phyloP scores from a whole-genome alignment of 1,140 invertebrate species.

The Mylabris phalerata region DNA sequence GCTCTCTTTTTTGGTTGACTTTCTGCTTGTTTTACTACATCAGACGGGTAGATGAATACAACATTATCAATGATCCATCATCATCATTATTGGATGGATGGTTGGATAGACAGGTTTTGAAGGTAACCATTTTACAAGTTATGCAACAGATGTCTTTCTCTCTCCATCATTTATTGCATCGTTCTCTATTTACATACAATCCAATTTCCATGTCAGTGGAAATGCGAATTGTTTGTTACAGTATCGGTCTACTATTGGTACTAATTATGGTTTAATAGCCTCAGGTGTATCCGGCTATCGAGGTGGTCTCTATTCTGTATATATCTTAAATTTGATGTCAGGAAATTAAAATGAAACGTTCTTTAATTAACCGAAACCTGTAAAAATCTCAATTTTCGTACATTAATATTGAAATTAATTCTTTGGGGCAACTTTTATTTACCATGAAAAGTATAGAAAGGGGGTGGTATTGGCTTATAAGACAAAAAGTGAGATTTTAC shows the following conservation, averaged over 20 bases:
- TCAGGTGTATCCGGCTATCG: conserved; percentile 20
- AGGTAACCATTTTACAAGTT: conserved; percentile 4
- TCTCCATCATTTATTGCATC: conserved; percentile 2
- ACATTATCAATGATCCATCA: no score
- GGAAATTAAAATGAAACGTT: neutral
- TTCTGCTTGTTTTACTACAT: no score
- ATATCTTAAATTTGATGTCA: neutral
- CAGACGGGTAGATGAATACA: no score
- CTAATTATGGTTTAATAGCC: conserved; percentile 21
- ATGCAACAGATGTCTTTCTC: conserved; percentile 22
- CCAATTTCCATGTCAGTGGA: conserved; percentile 27
- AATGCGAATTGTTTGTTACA: conserved; percentile 18
- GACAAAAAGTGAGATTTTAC: no score
- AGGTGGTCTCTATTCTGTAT: conserved; percentile 13
- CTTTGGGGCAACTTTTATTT: no score
- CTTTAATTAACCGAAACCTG: neutral
- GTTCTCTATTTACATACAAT: conserved; percentile 10
- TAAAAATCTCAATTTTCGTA: no score
- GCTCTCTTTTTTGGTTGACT: no score
- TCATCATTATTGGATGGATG: no score
- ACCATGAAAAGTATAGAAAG: no score
- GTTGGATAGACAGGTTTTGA: neutral
- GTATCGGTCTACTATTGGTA: conserved; percentile 1
- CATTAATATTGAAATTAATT: no score
- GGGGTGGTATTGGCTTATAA: no score